phyloP scores from a whole-genome alignment of 92 coral and sea anemone species.

The Virgularia gustaviana region DNA sequence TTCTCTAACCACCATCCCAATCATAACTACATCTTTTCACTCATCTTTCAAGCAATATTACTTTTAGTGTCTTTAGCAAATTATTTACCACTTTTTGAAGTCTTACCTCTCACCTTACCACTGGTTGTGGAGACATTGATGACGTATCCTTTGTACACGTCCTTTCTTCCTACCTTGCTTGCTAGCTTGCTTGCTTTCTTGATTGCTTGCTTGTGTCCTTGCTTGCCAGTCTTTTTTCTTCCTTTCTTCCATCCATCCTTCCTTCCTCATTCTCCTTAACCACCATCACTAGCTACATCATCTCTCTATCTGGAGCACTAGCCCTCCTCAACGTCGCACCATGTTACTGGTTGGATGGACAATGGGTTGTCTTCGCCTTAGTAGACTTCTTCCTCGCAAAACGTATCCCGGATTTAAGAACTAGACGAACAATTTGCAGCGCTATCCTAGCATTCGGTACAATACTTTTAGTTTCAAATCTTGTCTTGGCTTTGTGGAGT shows the following conservation, averaged over 20 bases:
- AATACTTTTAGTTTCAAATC: conserved; percentile 78
- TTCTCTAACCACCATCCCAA: not conserved
- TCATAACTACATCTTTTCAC: not conserved
- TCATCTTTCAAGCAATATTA: too few relatives aligned
- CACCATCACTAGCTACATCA: conserved; percentile 64
- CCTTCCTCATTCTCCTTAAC: conserved; percentile 38
- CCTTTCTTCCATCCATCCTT: too few relatives aligned
- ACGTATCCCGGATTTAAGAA: conserved; percentile 71
- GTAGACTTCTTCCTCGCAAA: conserved; percentile 63
- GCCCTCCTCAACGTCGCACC: conserved; percentile 90
- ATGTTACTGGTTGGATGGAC: conserved; percentile 92
- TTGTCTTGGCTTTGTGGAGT: conserved; percentile 93
- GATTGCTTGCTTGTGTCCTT: not conserved
- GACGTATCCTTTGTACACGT: conserved; percentile 75
- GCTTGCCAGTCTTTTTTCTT: too few relatives aligned
- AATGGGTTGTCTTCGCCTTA: conserved; percentile 91
- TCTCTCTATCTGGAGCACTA: conserved; percentile 84
- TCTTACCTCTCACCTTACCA: conserved; percentile 82
- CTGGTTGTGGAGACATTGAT: conserved; percentile 69
- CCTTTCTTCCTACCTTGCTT: not conserved
- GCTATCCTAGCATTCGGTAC: conserved; percentile 81
- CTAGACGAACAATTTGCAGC: conserved; percentile 73
- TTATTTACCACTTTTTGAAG: conserved; percentile 65
- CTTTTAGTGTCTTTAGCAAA: conserved; percentile 73
- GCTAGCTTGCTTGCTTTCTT: not conserved